phyloP scores from a whole-genome alignment of 2,888 invertebrate genomes.

The Imbricaverruca yamaguchii region DNA sequence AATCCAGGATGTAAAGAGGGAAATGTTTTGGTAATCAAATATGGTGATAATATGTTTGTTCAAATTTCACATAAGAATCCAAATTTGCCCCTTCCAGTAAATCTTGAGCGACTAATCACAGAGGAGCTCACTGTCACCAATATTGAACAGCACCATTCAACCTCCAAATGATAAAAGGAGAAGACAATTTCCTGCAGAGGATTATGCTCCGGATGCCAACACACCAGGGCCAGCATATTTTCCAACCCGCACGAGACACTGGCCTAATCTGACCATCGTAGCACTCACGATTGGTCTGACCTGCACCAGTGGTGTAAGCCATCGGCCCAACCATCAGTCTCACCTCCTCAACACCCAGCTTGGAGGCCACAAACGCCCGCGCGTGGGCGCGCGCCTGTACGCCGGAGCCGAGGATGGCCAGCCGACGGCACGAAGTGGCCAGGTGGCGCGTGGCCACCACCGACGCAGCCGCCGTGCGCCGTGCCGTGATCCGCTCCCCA shows the following conservation, averaged over 20 bases:
- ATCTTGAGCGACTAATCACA: too few species aligned
- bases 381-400: background rate
- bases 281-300: background rate
- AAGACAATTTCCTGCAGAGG: too few species aligned
- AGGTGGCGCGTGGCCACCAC: background rate
- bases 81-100: too few species aligned
- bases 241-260: background rate
- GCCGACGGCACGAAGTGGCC: background rate
- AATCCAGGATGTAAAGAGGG: too few species aligned
- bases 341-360: background rate
- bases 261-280: background rate
- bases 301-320: background rate
- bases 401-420: background rate
- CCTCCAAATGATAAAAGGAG: too few species aligned
- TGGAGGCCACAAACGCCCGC: background rate
- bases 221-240: background rate
- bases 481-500: background rate
- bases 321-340: too few species aligned
- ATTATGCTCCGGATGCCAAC: too few species aligned
- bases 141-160: too few species aligned
- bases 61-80: too few species aligned
- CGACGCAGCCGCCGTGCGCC: slow-evolving; percentile 1
- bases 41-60: too few species aligned
- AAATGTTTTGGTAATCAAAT: too few species aligned
- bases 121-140: too few species aligned